phyloP scores from a whole-genome alignment of 2,888 invertebrate genomes.

The Vandiemenella viatica region DNA sequence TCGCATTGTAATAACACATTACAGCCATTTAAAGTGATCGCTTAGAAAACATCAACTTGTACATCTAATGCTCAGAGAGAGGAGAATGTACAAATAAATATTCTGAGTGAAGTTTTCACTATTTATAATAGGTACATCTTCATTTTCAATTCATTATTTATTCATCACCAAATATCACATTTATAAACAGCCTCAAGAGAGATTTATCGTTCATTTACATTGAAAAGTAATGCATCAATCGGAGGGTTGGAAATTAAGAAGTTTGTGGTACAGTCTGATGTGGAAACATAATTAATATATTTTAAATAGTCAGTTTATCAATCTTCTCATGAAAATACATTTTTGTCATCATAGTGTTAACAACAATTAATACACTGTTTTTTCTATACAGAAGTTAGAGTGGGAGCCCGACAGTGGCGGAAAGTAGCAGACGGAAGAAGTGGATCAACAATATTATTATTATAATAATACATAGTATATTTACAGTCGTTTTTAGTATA shows the following conservation, averaged over 20 bases:
- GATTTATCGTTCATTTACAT: too few relatives aligned
- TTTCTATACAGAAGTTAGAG: not conserved
- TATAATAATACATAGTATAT: slow-evolving; percentile 9
- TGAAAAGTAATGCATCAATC: too few relatives aligned
- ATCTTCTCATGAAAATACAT: too few relatives aligned
- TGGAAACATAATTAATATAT: too few relatives aligned
- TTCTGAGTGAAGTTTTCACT: slow-evolving; percentile 9
- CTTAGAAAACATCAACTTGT: slow-evolving; percentile 27
- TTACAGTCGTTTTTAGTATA: slow-evolving; percentile 9
- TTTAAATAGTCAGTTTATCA: too few relatives aligned
- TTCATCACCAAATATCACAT: slow-evolving; percentile 29
- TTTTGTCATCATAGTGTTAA: too few relatives aligned
- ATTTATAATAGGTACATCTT: too few relatives aligned
- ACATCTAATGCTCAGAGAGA: slow-evolving; percentile 24
- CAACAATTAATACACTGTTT: too few relatives aligned
- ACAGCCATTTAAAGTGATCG: slow-evolving; percentile 17
- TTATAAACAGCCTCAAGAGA: too few relatives aligned
- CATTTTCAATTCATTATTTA: slow-evolving; percentile 7
- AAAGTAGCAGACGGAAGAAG: slow-evolving; percentile 22
- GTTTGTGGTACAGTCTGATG: too few relatives aligned
- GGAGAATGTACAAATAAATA: slow-evolving; percentile 29
- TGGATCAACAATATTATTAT: slow-evolving; percentile 26
- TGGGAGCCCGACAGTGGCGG: slow-evolving; percentile 11
- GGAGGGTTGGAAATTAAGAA: too few relatives aligned
- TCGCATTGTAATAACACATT: slow-evolving; percentile 15